Evolutionary conservation across 2,797 vertebrate genomes (phyloP).

Genomic region (Eulemur albifrons): DNA sequence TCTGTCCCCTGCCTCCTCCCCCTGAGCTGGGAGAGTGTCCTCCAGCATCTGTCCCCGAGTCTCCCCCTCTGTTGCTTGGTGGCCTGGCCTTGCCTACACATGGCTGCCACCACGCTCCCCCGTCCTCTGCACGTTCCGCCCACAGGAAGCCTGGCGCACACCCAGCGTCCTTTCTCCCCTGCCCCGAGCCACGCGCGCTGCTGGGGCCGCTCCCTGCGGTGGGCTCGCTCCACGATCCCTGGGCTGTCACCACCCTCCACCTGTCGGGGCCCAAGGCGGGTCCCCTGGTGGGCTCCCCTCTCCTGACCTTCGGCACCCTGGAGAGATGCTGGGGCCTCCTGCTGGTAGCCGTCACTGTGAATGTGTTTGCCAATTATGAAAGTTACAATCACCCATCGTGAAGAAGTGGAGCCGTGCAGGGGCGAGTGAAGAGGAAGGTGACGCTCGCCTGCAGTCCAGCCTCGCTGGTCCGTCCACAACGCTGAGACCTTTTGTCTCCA

Average conservation of each 20-base stretch:
- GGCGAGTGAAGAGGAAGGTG: background rate
- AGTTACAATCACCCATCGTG: accelerated
- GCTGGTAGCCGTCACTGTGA: accelerated
- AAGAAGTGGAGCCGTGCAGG: accelerated
- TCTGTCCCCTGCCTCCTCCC: background rate
- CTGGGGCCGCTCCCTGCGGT: background rate
- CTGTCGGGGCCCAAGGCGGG: accelerated
- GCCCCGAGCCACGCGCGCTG: no score
- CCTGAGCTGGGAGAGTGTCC: background rate
- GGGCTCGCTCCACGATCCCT: background rate
- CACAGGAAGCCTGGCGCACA: background rate
- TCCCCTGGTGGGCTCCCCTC: background rate
- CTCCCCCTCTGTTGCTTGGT: background rate
- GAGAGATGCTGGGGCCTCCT: background rate
- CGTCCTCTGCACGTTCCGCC: no score
- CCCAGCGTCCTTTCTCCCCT: background rate
- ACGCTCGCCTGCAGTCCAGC: no score
- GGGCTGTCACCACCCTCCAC: background rate
- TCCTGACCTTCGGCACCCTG: background rate
- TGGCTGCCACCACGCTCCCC: no score
- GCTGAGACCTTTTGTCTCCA: no score
- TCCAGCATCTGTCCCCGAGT: background rate
- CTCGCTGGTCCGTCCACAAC: background rate
- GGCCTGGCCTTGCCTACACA: background rate
- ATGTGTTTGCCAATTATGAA: background rate